These are phyloP conservation scores for Eupithecia inturbata DNA, from an alignment of 2,888 invertebrate genomes.

Conservation along the genomic window DNA sequence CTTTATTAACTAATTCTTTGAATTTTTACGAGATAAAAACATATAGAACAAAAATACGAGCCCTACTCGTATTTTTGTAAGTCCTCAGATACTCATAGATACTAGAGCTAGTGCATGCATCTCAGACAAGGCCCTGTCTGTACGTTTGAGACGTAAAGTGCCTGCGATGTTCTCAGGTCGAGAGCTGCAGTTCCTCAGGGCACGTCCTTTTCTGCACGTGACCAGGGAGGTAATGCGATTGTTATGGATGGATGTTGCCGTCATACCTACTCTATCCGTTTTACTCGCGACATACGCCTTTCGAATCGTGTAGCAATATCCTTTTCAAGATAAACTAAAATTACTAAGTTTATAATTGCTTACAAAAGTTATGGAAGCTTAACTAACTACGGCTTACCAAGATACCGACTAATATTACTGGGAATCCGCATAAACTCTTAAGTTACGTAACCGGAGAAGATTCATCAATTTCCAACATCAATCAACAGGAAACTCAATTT, in stretches of 20 bases:
- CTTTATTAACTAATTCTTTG: constrained; percentile 29
- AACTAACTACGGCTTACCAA: constrained; percentile 17
- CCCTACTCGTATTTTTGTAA: background rate
- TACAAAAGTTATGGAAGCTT: constrained; percentile 3
- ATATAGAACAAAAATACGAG: background rate
- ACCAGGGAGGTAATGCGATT: background rate
- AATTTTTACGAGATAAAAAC: background rate
- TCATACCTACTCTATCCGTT: background rate
- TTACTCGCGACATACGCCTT: background rate
- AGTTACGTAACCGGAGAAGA: constrained; percentile 33
- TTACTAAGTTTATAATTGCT: constrained; percentile 3
- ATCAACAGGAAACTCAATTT: constrained; percentile 47
- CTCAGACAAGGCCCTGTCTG: background rate
- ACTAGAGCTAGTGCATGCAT: background rate
- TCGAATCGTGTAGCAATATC: background rate
- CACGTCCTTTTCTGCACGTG: constrained; percentile 7
- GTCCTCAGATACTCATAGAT: background rate
- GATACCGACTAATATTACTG: constrained; percentile 26
- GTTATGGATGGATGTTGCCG: background rate
- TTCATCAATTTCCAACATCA: constrained; percentile 44
- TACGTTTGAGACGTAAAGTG: background rate
- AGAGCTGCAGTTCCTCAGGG: background rate
- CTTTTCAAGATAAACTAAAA: background rate
- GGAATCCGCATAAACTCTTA: constrained; percentile 29
- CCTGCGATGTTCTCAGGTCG: background rate